Base-by-base conservation (phyloP, 2,113 vertebrate species). In the Pyxicephalus adspersus region DNA sequence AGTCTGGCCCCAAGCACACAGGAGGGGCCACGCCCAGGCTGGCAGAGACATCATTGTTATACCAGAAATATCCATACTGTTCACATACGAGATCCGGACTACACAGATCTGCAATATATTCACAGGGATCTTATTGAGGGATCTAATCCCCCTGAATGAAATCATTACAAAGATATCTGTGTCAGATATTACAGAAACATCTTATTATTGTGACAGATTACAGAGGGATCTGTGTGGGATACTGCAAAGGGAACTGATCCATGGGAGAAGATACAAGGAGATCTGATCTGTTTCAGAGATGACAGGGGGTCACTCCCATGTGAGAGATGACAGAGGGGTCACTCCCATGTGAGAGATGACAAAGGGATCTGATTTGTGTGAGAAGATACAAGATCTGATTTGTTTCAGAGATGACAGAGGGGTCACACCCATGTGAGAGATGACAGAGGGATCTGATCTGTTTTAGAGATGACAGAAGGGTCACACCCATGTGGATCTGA, bases 1-100 rank as follows among this genome's bases (percentile, higher is more conserved):
- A 84, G 72, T 78, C 85, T 84, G 78, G 83, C 13, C 17, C 75
- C 83, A 81, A 83, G 78, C 22, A 54, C 50, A 38, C 38, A 5
- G 38, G 38, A 38, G 38, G 38, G 38, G 38, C 38, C 38, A 38
- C 38, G 8, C 38, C 38, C 8, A 38, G 38, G 4, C 38, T 38
- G 38, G 38, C 38, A 38, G 4, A 38, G 38, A 38, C 38, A 38
- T 38, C 8, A 4, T 6, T 6, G 6, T 34, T 34, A 34, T 6
- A 34, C 31, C 31, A 34, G 31, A 34, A 34, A 4, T 4, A 38
- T 4, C 3, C 8, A 38, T 9, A 38, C 7, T 1, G 38, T n/a
- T n/a, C n/a, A n/a, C n/a, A n/a, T n/a, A n/a, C n/a, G n/a, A n/a
- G n/a, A n/a, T n/a, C n/a, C n/a, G n/a, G n/a, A n/a, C n/a, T n/a